Base-by-base conservation (phyloP, 35 echinoderm and acorn worm species). In the Patiria miniata region DNA sequence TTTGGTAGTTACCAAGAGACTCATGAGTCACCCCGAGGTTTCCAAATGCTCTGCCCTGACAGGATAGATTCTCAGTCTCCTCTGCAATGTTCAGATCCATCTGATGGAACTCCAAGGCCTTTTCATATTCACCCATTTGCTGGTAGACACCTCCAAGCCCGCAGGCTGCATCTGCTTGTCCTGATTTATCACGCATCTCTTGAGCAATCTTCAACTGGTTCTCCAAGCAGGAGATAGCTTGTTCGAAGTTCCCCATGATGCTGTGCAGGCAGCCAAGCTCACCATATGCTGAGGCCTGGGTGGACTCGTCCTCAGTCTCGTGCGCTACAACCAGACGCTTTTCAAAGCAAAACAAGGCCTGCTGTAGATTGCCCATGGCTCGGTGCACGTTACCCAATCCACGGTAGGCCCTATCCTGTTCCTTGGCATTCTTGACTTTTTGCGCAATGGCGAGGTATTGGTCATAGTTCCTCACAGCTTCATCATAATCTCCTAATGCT, bases 181-280 rank as follows among this genome's bases (percentile, higher is more conserved):
- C 93, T 5, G 89, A 65, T 76, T 92, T 94, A 68, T 99, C 89
- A 37, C 89, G 88, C 78, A 85, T 89, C 37, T 99, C 96, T 58
- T 77, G 86, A 32, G 96, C 89, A 26, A 99, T 73, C 38, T 84
- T 79, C 42, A 99, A 79, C 42, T 99, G 96, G 34, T 99, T 87
- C 81, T 99, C 93, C 21, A 99, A 68, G 77, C 96, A 99, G 3
- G 96, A 99, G 77, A 99, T 91, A 28, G 96, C 92, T 81, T 99
- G 96, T 40, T 99, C 96, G 94, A 95, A 99, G 79, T 99, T 99
- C 3, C 96, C 96, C 92, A 99, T 94, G 51, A 95, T 85, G 36
- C 96, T 99, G 52, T 99, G 96, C 19, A 99, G 83, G 54, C 88
- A 94, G 28, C 96, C 96, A 56, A 99, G 93, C 61, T 99, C 96